Percentiles rank a stretch among this genome's conserved stretches.
Conservation (phyloP, 2,113 vertebrate species). For the Alligator sinensis region DNA sequence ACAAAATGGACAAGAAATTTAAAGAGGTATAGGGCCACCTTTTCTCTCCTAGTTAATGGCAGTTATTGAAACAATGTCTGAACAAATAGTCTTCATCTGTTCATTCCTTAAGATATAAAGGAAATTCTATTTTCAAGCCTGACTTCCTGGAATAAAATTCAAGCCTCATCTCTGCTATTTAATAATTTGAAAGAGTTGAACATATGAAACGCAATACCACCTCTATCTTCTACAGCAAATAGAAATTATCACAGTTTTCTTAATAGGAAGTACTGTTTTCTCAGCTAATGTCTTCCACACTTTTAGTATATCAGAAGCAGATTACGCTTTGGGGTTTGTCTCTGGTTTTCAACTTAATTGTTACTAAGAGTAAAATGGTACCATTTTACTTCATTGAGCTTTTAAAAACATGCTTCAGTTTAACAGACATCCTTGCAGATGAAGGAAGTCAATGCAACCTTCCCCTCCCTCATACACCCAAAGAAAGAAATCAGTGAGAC, state of each 20-base stretch:
- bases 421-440: conserved; percentile 17
- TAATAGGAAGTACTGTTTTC: background rate
- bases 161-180: conserved; percentile 18
- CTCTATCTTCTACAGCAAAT: background rate
- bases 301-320: conserved; percentile 6
- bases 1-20: conserved; percentile 36
- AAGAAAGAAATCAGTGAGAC: conserved; percentile 69
- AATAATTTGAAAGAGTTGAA: background rate
- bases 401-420: conserved; percentile 32
- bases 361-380: conserved; percentile 15
- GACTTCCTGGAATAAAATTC: conserved; percentile 2
- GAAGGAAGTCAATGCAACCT: conserved; percentile 59
- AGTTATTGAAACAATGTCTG: conserved; percentile 31
- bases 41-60: background rate
- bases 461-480: conserved; percentile 58
- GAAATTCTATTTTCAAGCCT: conserved; percentile 30
- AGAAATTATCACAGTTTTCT: background rate
- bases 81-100: background rate
- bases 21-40: background rate
- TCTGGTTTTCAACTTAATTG: background rate
- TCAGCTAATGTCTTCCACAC: background rate
- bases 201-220: background rate
- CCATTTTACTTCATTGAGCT: conserved; percentile 17
- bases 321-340: background rate
- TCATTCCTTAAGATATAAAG: conserved; percentile 26